These are phyloP conservation scores for Agrilus planipennis DNA, from an alignment of 1,140 invertebrate species.

Conservation along the genomic window DNA sequence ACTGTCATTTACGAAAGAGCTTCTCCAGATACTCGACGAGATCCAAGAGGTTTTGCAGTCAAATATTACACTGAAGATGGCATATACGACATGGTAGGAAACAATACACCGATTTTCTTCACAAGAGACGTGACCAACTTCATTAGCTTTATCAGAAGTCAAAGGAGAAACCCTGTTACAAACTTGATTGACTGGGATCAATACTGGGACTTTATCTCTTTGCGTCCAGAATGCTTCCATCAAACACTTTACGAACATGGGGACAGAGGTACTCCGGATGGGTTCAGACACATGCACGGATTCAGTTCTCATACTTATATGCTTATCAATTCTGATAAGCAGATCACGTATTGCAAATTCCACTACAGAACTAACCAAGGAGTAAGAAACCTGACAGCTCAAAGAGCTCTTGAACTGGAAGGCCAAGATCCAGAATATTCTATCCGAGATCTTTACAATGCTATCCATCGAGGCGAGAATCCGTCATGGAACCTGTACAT, in stretches of 20 bases:
- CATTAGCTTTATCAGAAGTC: constrained; percentile 83
- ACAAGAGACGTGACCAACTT: constrained; percentile 86
- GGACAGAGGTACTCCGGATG: constrained; percentile 88
- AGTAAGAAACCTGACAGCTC: constrained; percentile 64
- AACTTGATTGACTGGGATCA: constrained; percentile 77
- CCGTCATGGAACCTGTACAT: constrained; percentile 73
- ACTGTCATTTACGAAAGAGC: constrained; percentile 66
- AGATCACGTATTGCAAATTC: constrained; percentile 56
- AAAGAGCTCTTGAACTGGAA: constrained; percentile 59
- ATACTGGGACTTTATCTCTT: constrained; percentile 91
- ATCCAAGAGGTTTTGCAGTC: constrained; percentile 87
- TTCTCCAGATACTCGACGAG: constrained; percentile 79
- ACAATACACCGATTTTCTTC: constrained; percentile 96
- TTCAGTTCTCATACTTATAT: constrained; percentile 68
- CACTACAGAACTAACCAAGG: constrained; percentile 54
- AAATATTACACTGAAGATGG: constrained; percentile 97
- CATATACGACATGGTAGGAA: constrained; percentile 94
- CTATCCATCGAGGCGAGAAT: constrained; percentile 66
- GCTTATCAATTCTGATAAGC: constrained; percentile 45
- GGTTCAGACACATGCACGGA: constrained; percentile 89
- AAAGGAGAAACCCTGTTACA: constrained; percentile 89
- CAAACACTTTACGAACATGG: constrained; percentile 79
- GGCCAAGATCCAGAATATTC: constrained; percentile 79
- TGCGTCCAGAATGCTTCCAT: constrained; percentile 80
- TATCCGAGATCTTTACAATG: constrained; percentile 81